phyloP scores from a whole-genome alignment of 2,797 vertebrate species.

The Acrossocheilus fasciatus region DNA sequence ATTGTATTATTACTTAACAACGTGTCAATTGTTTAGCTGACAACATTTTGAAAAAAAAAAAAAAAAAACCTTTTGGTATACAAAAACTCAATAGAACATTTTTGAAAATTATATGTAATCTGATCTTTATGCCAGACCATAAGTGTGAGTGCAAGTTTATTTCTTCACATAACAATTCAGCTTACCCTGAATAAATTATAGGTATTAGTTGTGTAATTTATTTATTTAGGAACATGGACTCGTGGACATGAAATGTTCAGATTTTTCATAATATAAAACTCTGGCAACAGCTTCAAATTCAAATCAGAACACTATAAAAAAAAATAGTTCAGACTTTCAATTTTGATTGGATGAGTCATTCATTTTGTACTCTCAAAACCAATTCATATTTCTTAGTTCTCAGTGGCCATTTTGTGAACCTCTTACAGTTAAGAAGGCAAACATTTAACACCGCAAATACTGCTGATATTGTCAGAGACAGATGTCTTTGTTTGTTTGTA shows the following conservation, averaged over 20 bases:
- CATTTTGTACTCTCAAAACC: not conserved
- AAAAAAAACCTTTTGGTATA: no score
- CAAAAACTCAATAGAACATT: no score
- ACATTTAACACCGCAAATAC: not conserved
- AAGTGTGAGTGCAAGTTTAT: no score
- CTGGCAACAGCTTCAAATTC: not conserved
- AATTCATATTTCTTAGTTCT: not conserved
- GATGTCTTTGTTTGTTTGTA: slow-evolving; percentile 23
- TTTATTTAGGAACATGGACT: not conserved
- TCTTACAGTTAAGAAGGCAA: slow-evolving; percentile 64
- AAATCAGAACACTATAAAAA: not conserved
- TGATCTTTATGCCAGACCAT: no score
- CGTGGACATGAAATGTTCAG: no score
- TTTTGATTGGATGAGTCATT: not conserved
- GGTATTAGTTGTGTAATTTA: not conserved
- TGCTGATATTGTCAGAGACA: slow-evolving; percentile 22
- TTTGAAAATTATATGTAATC: no score
- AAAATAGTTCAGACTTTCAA: not conserved
- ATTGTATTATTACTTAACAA: not conserved
- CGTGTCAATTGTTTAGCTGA: no score
- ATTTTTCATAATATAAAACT: no score
- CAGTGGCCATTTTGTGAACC: slow-evolving; percentile 64
- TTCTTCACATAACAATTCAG: not conserved
- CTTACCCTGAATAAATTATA: not conserved
- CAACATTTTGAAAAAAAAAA: no score